Evolutionary conservation across 2,888 invertebrate genomes (phyloP).

Genomic region (Erynnis tages): DNA sequence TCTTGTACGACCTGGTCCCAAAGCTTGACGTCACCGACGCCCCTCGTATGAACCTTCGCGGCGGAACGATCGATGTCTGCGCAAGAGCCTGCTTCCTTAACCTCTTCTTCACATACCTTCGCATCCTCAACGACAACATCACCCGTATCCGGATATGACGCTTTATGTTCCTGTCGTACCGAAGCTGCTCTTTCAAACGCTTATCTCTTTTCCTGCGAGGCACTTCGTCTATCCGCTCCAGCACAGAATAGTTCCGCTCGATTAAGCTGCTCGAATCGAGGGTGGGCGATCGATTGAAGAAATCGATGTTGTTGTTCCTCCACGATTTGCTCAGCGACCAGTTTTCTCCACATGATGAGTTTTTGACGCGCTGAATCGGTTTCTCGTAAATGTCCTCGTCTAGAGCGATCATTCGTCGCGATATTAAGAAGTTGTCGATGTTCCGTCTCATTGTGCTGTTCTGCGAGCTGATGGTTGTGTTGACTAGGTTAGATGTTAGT

Average conservation of each 20-base stretch:
- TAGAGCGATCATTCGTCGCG: conserved; percentile 63
- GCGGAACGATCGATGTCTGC: conserved; percentile 57
- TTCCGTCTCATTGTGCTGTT: conserved; percentile 65
- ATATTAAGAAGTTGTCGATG: conserved; percentile 67
- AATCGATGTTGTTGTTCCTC: conserved; percentile 64
- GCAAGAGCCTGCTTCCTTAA: conserved; percentile 49
- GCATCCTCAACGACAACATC: conserved; percentile 84
- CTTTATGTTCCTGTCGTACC: conserved; percentile 82
- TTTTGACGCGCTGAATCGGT: conserved; percentile 57
- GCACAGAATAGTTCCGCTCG: conserved; percentile 47
- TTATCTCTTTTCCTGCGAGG: conserved; percentile 57
- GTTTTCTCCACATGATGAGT: conserved; percentile 70
- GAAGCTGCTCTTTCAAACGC: conserved; percentile 70
- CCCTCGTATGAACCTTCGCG: conserved; percentile 61
- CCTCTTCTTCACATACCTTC: conserved; percentile 73
- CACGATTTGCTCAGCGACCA: conserved; percentile 78
- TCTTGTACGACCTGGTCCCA: conserved; percentile 67
- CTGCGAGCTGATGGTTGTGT: conserved; percentile 65
- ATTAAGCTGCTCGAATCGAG: conserved; percentile 49
- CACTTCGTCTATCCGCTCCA: conserved; percentile 69
- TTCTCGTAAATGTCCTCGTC: conserved; percentile 74
- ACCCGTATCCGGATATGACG: conserved; percentile 84
- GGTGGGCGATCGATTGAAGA: conserved; percentile 56
- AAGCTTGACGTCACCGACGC: conserved; percentile 62
- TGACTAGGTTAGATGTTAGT: conserved; percentile 63